Evolutionary conservation across 2,888 invertebrate species (phyloP), one percentile per base, ranked within the genome.

Genomic region (Altica lythri): DNA sequence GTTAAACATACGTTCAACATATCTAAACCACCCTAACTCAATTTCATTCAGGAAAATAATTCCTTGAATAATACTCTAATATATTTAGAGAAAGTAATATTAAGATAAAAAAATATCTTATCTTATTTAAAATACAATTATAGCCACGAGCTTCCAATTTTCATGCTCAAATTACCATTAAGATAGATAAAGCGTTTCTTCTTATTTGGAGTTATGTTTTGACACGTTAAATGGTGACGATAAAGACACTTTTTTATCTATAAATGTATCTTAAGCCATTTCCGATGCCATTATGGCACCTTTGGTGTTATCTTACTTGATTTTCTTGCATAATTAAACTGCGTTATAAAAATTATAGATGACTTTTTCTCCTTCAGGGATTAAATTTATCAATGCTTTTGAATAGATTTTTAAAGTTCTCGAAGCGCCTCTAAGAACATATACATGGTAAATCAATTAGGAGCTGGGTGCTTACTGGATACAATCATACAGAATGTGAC

Each of bases 381-480:
- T 22, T 22, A 6, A n/a, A 27, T 27, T 27, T 5, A 27, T 27
- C 4, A 22, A n/a, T 27, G 27, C 8, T 27, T 27, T 27, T 27
- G 27, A 27, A 27, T n/a, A n/a, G n/a, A n/a, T n/a, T n/a, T n/a
- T n/a, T n/a, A n/a, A n/a, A 2, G 8, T 27, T 27, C 27, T 27
- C n/a, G 27, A 8, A 27, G 27, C n/a, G 27, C 8, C 27, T 27
- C 8, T 10, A n/a, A n/a, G 8, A n/a, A 5, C 4, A 27, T 10
- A 27, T 27, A 27, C 27, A 27, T 27, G 27, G 27, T 27, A 27
- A 27, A 27, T 27, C 27, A 27, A 27, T 27, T 27, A 27, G n/a
- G n/a, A 27, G 27, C 2, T 27, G n/a, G 27, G 4, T 9, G n/a
- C 27, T 27, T 27, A 27, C 2, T 27, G 27, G 27, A 2, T 27